Percentiles rank a stretch among this genome's conserved stretches.
Conservation (phyloP, 2,113 vertebrate species). For the Gymnorhina tibicen region DNA sequence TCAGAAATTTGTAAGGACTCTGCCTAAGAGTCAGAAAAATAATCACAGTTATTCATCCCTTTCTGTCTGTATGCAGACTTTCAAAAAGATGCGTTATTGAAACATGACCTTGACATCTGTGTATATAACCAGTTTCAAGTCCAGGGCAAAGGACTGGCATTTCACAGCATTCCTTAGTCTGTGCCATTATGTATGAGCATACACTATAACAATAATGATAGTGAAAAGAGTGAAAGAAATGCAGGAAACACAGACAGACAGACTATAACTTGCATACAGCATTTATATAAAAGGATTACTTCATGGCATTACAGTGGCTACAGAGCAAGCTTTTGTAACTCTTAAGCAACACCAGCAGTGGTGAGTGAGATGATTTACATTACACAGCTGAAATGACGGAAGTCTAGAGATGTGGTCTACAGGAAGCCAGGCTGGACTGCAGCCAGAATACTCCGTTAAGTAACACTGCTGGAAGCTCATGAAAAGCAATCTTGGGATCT, state of each 20-base stretch:
- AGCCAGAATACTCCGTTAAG: neutral
- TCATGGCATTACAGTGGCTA: neutral
- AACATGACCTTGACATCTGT: neutral
- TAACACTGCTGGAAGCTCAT: neutral
- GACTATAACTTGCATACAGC: neutral
- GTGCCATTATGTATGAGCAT: neutral
- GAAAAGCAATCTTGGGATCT: slow-evolving; percentile 4
- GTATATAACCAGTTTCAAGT: neutral
- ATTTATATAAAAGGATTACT: neutral
- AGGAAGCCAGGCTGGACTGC: neutral
- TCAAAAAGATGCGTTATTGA: neutral
- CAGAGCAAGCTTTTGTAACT: neutral
- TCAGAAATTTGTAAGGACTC: neutral
- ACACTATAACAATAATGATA: neutral
- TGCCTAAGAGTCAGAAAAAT: neutral
- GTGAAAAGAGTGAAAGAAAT: neutral
- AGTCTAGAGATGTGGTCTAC: neutral
- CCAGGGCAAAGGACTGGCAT: neutral
- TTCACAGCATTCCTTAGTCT: neutral
- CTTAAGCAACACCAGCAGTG: neutral
- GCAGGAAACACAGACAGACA: neutral
- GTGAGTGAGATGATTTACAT: neutral
- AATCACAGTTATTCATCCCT: neutral
- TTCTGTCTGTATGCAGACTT: neutral
- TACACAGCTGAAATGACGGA: neutral